Evolutionary conservation across 2,113 vertebrate genomes (phyloP).

Genomic region (Typhlomys cinereus): DNA sequence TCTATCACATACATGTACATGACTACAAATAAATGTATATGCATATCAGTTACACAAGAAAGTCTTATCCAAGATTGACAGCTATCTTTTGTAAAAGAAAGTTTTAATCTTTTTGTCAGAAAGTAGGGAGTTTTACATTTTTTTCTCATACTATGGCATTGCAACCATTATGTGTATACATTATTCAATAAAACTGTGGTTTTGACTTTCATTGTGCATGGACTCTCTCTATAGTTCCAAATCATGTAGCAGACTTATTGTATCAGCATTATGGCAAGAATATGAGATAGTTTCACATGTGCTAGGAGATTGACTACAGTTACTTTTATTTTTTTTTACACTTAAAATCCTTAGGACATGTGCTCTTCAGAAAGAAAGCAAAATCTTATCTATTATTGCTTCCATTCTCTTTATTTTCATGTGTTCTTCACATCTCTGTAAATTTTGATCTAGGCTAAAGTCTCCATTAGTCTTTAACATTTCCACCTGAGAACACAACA

Average conservation of each 20-base stretch:
- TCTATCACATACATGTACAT: no score
- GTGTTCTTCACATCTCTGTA: slow-evolving; percentile 70
- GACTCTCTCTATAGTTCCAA: background rate
- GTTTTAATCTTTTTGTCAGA: background rate
- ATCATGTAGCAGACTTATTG: background rate
- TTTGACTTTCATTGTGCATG: background rate
- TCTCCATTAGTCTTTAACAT: slow-evolving; percentile 73
- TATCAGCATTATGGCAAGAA: slow-evolving; percentile 42
- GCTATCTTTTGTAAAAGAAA: background rate
- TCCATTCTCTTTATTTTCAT: slow-evolving; percentile 52
- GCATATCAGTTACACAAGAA: background rate
- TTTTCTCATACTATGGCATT: slow-evolving; percentile 28
- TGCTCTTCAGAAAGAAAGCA: slow-evolving; percentile 39
- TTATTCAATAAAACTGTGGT: background rate
- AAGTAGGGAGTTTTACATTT: background rate
- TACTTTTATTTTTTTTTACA: slow-evolving; percentile 37
- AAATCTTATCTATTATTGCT: slow-evolving; percentile 57
- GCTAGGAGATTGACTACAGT: slow-evolving; percentile 34
- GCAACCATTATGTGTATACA: background rate
- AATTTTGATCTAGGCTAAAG: slow-evolving; percentile 71
- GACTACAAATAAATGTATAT: no score
- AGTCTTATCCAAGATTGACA: background rate
- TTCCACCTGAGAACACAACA: slow-evolving; percentile 68
- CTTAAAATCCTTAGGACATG: slow-evolving; percentile 57
- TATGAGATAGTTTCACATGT: slow-evolving; percentile 13